Evolutionary conservation across 2,113 vertebrate species (phyloP).

Genomic region (Siphamia tubifer): DNA sequence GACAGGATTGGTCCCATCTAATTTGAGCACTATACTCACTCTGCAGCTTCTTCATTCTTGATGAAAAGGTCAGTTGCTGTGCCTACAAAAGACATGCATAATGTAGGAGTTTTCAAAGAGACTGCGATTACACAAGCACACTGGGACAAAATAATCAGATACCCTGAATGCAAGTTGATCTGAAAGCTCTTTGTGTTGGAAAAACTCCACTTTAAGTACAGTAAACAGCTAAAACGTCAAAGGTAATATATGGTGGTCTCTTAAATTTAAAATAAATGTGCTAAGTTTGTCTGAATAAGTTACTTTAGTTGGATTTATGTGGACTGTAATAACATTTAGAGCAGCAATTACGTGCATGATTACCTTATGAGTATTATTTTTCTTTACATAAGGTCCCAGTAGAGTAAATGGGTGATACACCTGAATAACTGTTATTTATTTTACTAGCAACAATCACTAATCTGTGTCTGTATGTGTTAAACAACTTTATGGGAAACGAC

Average conservation of each 20-base stretch:
- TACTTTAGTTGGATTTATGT: neutral
- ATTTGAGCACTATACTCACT: neutral
- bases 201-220: neutral
- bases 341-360: neutral
- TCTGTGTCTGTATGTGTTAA: too few species aligned
- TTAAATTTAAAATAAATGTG: too few species aligned
- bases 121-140: neutral
- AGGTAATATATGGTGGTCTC: neutral
- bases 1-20: neutral
- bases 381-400: neutral
- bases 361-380: neutral
- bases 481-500: too few species aligned
- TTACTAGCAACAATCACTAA: neutral
- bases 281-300: too few species aligned
- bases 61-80: slow-evolving; percentile 38
- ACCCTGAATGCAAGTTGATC: neutral
- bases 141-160: neutral
- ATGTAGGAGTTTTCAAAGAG: slow-evolving; percentile 12
- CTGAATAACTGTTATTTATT: neutral
- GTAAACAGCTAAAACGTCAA: neutral
- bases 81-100: slow-evolving; percentile 11
- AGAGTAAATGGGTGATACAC: neutral
- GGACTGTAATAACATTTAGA: neutral
- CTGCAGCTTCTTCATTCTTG: neutral
- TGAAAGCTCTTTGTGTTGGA: neutral